Base-by-base conservation (phyloP, 2,888 invertebrate species). In the Ariolimax columbianus region DNA sequence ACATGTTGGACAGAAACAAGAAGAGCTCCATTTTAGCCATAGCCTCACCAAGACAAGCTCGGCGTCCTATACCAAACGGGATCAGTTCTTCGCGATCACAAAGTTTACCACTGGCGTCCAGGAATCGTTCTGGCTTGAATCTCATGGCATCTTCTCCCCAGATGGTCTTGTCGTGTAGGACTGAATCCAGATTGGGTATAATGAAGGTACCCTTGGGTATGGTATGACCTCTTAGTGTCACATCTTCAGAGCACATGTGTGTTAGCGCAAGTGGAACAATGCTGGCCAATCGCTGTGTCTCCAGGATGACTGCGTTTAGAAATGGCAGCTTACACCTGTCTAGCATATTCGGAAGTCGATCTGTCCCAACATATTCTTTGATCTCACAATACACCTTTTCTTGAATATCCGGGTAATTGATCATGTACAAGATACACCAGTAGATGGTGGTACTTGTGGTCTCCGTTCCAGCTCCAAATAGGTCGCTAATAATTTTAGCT, bases 101-200 rank as follows among this genome's bases (percentile, higher is more conserved):
- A 26, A 73, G 30, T 73, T 73, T 73, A 4, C 73, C 73, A 1
- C 1, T n/a, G n/a, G 43, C n/a, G 30, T 73, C 73, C 1, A 73
- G n/a, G 43, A 73, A 73, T 43, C 73, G 73, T 11, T 73, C 73
- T 30, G 73, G 73, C 30, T n/a, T 73, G 47, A 73, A 73, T 14
- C n/a, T 43, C 43, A 43, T 43, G 73, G 26, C 73, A 30, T 73
- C 73, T 73, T 73, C 47, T 73, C 73, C 73, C 73, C 73, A 73
- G 47, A 43, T 73, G 7, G 43, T n/a, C 30, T 73, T 73, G 43
- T 73, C 73, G 14, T 73, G 73, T 26, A 73, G 11, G 73, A 73
- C 43, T 17, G 73, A 73, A n/a, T 73, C 73, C 30, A 73, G 30
- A 26, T 73, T 73, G 30, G 73, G 73, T 7, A 73, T n/a, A 1